These are phyloP conservation scores for Acomys russatus DNA, from an alignment of 2,797 vertebrate genomes.

Conservation along the genomic window DNA sequence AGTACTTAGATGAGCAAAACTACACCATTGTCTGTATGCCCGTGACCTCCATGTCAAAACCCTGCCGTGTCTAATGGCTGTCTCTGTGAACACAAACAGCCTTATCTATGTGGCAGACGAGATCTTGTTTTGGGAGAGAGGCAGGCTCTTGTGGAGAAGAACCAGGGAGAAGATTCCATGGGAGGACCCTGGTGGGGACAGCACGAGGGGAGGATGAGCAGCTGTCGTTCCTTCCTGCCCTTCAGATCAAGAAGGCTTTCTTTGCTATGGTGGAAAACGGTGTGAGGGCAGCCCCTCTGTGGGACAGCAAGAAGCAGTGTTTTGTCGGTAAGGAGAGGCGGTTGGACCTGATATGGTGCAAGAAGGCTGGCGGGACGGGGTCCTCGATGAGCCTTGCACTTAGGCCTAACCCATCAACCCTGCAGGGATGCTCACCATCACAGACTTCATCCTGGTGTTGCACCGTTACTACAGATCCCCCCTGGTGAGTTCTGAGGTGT, in stretches of 20 bases:
- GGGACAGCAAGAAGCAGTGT: slow-evolving; percentile 90
- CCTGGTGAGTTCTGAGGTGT: slow-evolving; percentile 90
- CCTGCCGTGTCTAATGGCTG: not conserved
- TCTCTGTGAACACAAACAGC: not conserved
- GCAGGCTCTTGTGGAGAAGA: not conserved
- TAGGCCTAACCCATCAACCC: not conserved
- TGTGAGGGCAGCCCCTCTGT: slow-evolving; percentile 90
- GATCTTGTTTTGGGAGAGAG: not conserved
- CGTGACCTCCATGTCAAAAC: not conserved
- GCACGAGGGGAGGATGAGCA: not conserved
- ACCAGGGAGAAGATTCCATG: not conserved
- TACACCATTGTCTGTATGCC: not conserved
- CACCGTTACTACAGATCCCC: slow-evolving; percentile 98
- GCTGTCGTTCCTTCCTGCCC: not conserved
- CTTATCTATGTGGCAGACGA: not conserved
- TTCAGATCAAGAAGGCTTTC: slow-evolving; percentile 92
- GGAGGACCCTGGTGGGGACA: not conserved
- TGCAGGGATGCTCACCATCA: slow-evolving; percentile 99
- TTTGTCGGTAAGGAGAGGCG: slow-evolving; percentile 90
- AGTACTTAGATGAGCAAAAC: not conserved
- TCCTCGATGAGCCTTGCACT: not conserved
- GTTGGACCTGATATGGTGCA: not conserved
- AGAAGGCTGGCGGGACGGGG: not conserved
- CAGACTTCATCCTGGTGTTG: slow-evolving; percentile 99
- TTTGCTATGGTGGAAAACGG: slow-evolving; percentile 91